These are phyloP conservation scores for Lepus europaeus DNA, from an alignment of 2,113 vertebrate genomes.

Conservation along the genomic window DNA sequence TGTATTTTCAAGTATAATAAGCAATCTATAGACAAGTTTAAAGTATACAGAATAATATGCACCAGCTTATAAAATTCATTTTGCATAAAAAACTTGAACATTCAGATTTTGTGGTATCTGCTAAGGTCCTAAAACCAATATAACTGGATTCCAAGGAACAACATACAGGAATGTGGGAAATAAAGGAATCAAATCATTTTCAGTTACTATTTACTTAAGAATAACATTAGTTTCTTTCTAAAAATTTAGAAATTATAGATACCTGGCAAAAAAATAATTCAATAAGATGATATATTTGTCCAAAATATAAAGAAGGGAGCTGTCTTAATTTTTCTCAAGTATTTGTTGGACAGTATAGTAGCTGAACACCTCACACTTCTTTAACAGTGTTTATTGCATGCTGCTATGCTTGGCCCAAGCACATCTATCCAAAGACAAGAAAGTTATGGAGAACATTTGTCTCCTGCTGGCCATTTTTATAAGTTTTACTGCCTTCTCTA, in stretches of 20 bases:
- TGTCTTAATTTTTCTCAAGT: neutral
- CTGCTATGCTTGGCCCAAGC: neutral
- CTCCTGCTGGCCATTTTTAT: too few relatives aligned
- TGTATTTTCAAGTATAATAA: neutral
- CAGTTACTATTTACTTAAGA: slow-evolving; percentile 10
- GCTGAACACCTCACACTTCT: neutral
- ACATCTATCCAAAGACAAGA: neutral
- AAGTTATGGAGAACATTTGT: neutral
- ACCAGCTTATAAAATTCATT: neutral
- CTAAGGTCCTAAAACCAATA: neutral
- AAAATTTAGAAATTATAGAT: neutral
- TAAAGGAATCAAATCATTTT: neutral
- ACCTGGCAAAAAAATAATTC: neutral
- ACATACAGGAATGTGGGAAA: neutral
- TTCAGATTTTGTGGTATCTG: neutral
- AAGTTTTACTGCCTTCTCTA: neutral
- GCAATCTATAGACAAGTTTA: neutral
- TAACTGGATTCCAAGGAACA: neutral
- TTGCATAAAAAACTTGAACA: neutral
- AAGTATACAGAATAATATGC: neutral
- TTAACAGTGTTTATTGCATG: neutral
- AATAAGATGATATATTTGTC: neutral
- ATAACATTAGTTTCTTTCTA: neutral
- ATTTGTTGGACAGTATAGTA: neutral
- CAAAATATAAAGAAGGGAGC: neutral